These are phyloP conservation scores for Diloba caeruleocephala DNA, from an alignment of 2,888 invertebrate genomes.

Conservation along the genomic window DNA sequence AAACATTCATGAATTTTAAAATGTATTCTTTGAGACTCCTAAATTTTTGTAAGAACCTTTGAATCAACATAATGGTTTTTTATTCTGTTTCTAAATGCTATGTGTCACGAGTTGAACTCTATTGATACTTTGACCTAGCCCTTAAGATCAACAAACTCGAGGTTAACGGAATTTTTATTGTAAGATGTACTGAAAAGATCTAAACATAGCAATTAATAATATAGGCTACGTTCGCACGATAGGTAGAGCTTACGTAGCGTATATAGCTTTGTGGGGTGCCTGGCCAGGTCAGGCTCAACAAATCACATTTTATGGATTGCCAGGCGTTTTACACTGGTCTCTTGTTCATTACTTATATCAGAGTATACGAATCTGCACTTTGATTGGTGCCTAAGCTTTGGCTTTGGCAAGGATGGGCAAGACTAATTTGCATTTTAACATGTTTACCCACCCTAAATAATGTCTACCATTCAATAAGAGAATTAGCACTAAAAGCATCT, in stretches of 20 bases:
- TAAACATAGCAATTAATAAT: neutral
- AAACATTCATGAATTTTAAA: constrained; percentile 53
- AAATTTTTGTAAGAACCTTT: constrained; percentile 68
- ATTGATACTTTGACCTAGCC: constrained; percentile 61
- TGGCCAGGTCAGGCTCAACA: no score
- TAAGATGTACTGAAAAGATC: constrained; percentile 4
- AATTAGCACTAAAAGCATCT: constrained; percentile 14
- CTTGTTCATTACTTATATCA: no score
- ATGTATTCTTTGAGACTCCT: constrained; percentile 60
- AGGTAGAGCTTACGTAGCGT: no score
- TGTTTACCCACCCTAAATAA: no score
- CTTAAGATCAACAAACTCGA: constrained; percentile 59
- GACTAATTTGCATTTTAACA: neutral
- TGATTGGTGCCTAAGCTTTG: constrained; percentile 26
- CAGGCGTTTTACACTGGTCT: no score
- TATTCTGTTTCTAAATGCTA: constrained; percentile 58
- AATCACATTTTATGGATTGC: no score
- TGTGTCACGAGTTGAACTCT: constrained; percentile 53
- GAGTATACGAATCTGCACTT: no score
- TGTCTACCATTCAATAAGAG: constrained; percentile 19
- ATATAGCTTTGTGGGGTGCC: no score
- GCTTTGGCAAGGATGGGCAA: constrained; percentile 8
- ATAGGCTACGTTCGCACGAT: neutral
- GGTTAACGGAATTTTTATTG: constrained; percentile 16
- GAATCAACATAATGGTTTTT: constrained; percentile 56